Evolutionary conservation across 2,113 vertebrate genomes (phyloP), one percentile per base, ranked within the genome.

Genomic region (Scomber scombrus): DNA sequence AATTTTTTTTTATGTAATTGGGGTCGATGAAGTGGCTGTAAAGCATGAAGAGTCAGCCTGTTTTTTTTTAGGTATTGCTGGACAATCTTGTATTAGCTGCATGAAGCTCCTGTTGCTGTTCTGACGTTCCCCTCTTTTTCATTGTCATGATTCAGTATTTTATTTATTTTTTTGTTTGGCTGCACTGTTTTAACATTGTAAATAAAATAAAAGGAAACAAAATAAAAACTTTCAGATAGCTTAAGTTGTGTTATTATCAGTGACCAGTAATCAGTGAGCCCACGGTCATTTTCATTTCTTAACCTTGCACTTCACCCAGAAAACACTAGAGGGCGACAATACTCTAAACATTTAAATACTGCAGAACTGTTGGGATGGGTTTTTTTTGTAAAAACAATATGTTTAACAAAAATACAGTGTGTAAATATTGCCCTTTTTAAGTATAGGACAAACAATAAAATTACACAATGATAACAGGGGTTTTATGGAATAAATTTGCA

Each of bases 31-130:
- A 43, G 45, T 62, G 61, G 62, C 66, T 86, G 62, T 11, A 67
- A 90, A 75, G 88, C 86, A 92, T 88, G 86, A 81, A 31, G 52
- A 86, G 78, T 86, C 81, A 52, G 72, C 55, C 85, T 84, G 62
- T 55, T 21, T 66, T 74, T 85, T 76, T 81, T 77, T 75, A 88
- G 84, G 80, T 89, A 91, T 94, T 94, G 94, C 92, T 95, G 92
- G 94, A 94, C 93, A 94, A 95, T 94, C 94, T 84, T 83, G 78
- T 86, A 74, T 89, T 92, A 51, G 75, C 81, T 91, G 91, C 92
- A 94, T 93, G 92, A 84, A 58, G 78, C 71, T 86, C 76, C 78
- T 75, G 46, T 78, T 85, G 84, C 73, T 88, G 77, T 89, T 88
- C 74, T 81, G 65, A 75, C 3, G 14, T 34, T 19, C 45, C 55